Base-by-base conservation (phyloP, 2,797 vertebrate genomes). In the Pogonophryne albipinna region DNA sequence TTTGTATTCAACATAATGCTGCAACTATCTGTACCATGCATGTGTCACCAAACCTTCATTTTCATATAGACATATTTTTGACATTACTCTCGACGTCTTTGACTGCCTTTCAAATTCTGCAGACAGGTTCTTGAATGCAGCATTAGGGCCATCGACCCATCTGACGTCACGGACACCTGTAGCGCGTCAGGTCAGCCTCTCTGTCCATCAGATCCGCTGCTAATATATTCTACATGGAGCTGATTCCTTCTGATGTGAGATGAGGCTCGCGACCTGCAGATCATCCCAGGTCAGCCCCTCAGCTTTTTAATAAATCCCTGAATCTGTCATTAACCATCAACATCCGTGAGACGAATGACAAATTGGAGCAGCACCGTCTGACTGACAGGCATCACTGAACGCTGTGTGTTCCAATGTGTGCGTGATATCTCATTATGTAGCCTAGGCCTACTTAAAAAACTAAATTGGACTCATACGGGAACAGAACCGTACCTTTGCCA, bases 151-250 rank as follows among this genome's bases (percentile, higher is more conserved):
- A 42, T 68, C 60, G 19, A 68, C 50, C 52, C 42, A 15, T 71
- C 50, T 38, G 85, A 81, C 87, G 87, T 92, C 89, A 90, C 41
- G 3, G 2, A 38, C 72, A 56, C 64, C 46, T 51, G 55, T 16
- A 56, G 1, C 44, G 10, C 55, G 69, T 66, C 79, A 74, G 77
- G 82, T 91, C 86, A 90, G 87, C 87, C 74, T 86, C 78, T 38
- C 34, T 7, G 34, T 38, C 34, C 8, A 38, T 9, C 6, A 38
- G 34, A 38, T 38, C 34, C 34, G 9, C 34, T 9, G 34, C 34
- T 38, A 2, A 9, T 38, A 38, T 38, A 38, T 38, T 60, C 64
- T 38, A 1, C 3, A 10, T 16, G 45, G 49, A 38, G 56, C 58
- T 68, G 75, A 82, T 61, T 73, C 10, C 47, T 66, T 73, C 15